Evolutionary conservation across 2,113 vertebrate genomes (phyloP).

Genomic region (Nycticebus coucang): DNA sequence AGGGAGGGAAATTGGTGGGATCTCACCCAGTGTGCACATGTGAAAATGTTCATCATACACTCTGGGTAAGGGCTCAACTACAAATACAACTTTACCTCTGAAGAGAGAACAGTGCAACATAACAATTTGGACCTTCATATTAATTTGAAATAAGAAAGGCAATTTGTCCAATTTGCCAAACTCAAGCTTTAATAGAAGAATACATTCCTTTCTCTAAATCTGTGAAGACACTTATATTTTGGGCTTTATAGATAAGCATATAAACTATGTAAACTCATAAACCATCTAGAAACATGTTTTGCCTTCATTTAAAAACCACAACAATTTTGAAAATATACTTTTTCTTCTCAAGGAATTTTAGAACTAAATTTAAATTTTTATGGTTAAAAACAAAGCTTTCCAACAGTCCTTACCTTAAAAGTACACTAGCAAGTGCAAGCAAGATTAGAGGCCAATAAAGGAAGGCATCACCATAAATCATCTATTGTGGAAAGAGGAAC

Average conservation of each 20-base stretch:
- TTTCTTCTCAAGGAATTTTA: not conserved
- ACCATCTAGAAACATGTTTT: not conserved
- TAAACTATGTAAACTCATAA: not conserved
- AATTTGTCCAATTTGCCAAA: constrained; percentile 16
- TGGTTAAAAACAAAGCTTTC: not conserved
- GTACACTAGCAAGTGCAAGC: not conserved
- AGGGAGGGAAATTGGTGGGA: no score
- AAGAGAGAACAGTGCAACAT: no score
- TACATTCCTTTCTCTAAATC: constrained; percentile 25
- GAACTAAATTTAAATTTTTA: not conserved
- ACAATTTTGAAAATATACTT: not conserved
- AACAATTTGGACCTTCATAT: no score
- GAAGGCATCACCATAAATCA: not conserved
- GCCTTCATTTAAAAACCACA: not conserved
- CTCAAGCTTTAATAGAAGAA: not conserved
- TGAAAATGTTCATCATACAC: no score
- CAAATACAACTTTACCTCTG: no score
- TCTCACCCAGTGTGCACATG: no score
- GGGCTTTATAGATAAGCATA: not conserved
- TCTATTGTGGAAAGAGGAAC: not conserved
- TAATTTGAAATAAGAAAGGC: not conserved
- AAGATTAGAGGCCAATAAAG: not conserved
- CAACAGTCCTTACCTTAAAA: not conserved
- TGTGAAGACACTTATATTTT: not conserved
- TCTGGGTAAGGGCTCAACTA: no score